These are phyloP conservation scores for Lasiurus cinereus DNA, from an alignment of 2,113 vertebrate genomes.

Conservation along the genomic window DNA sequence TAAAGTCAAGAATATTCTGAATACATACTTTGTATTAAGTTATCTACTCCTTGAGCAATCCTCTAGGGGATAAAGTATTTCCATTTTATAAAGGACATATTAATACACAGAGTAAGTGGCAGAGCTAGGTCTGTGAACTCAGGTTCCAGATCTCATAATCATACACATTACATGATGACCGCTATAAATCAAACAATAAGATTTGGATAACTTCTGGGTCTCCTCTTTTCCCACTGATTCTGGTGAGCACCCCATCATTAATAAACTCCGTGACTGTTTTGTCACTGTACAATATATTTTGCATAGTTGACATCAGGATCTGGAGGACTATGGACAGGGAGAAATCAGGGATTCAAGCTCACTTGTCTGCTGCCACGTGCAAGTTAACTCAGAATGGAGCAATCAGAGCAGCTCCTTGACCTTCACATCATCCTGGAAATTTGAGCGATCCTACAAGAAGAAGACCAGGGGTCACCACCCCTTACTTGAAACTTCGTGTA, in stretches of 20 bases:
- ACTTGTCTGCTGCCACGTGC: not conserved
- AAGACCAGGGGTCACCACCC: not conserved
- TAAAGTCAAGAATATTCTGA: not conserved
- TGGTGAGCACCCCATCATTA: not conserved
- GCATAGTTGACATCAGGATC: not conserved
- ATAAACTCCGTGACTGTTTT: not conserved
- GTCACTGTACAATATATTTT: not conserved
- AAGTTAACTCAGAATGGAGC: not conserved
- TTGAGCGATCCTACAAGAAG: not conserved
- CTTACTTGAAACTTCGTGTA: not conserved
- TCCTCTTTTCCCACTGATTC: not conserved
- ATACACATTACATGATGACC: not conserved
- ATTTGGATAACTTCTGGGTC: not conserved
- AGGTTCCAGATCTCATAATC: not conserved
- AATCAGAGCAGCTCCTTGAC: not conserved
- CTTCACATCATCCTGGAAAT: not conserved
- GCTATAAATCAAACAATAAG: not conserved
- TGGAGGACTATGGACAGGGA: not conserved
- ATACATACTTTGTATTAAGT: not conserved
- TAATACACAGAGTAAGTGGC: not conserved
- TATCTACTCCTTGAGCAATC: not conserved
- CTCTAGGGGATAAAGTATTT: not conserved
- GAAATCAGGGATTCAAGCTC: not conserved
- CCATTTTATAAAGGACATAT: not conserved
- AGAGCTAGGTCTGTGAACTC: not conserved